These are phyloP conservation scores for Automeris io DNA, from an alignment of 2,888 invertebrate genomes.

Conservation along the genomic window DNA sequence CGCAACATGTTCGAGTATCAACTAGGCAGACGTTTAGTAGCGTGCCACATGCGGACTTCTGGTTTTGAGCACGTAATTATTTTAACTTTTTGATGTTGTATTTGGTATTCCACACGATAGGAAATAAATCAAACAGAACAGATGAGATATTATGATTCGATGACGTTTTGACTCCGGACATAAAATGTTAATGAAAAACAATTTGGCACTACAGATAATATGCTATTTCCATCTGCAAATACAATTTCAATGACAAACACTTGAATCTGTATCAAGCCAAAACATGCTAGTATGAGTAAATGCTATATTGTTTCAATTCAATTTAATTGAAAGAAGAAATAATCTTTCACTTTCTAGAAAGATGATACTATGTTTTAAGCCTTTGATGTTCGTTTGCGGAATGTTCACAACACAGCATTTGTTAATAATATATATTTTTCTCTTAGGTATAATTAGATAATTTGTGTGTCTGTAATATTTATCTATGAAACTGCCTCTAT, in stretches of 20 bases:
- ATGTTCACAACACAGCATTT: too few relatives aligned
- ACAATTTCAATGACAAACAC: conserved; percentile 4
- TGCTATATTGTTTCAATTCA: too few relatives aligned
- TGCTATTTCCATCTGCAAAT: conserved; percentile 10
- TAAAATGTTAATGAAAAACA: conserved; percentile 14
- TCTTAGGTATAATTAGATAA: too few relatives aligned
- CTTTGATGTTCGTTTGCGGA: too few relatives aligned
- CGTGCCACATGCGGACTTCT: conserved; percentile 25
- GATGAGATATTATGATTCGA: conserved; percentile 11
- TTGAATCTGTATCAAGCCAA: conserved; percentile 9
- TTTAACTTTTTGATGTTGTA: conserved; percentile 3
- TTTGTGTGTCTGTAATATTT: too few relatives aligned
- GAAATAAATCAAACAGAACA: neutral
- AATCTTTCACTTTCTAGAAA: too few relatives aligned
- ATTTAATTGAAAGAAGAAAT: too few relatives aligned
- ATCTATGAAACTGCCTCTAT: too few relatives aligned
- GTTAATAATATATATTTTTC: too few relatives aligned
- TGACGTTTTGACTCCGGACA: conserved; percentile 12
- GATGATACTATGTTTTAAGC: too few relatives aligned
- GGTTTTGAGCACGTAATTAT: conserved; percentile 9
- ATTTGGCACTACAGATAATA: conserved; percentile 18
- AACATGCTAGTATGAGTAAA: neutral
- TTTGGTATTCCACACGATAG: neutral
- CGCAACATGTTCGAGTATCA: conserved; percentile 40
- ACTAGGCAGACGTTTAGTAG: conserved; percentile 24